These are phyloP conservation scores for Falco naumanni DNA, from an alignment of 2,797 vertebrate species.

Conservation along the genomic window DNA sequence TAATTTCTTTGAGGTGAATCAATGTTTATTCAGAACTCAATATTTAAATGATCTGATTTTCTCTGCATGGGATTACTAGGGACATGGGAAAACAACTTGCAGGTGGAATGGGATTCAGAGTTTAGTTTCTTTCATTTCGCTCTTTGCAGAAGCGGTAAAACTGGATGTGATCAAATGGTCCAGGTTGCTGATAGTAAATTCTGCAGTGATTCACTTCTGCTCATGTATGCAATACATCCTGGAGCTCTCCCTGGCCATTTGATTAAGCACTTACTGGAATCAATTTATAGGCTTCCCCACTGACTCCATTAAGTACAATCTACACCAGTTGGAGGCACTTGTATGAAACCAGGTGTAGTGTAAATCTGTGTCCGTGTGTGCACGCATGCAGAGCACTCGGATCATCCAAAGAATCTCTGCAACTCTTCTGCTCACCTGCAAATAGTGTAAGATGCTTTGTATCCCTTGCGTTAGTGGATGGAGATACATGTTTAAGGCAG, in stretches of 20 bases:
- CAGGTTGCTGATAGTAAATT: neutral
- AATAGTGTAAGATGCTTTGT: neutral
- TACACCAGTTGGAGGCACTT: neutral
- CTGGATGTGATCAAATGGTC: neutral
- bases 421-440: neutral
- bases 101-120: neutral
- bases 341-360: neutral
- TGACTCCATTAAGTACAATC: neutral
- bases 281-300: conserved; percentile 23
- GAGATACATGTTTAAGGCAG: neutral
- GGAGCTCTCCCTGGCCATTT: neutral
- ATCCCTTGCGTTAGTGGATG: neutral
- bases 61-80: neutral
- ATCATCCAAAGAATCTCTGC: neutral
- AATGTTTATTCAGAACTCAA: neutral
- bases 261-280: conserved; percentile 12
- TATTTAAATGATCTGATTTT: neutral
- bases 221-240: neutral
- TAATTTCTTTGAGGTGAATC: neutral
- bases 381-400: fast-evolving
- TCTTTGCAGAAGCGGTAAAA: neutral
- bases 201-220: neutral
- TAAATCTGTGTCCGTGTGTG: neutral
- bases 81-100: neutral
- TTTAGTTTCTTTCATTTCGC: neutral